Evolutionary conservation across 2,113 vertebrate species (phyloP).

Genomic region (Istiophorus platypterus): DNA sequence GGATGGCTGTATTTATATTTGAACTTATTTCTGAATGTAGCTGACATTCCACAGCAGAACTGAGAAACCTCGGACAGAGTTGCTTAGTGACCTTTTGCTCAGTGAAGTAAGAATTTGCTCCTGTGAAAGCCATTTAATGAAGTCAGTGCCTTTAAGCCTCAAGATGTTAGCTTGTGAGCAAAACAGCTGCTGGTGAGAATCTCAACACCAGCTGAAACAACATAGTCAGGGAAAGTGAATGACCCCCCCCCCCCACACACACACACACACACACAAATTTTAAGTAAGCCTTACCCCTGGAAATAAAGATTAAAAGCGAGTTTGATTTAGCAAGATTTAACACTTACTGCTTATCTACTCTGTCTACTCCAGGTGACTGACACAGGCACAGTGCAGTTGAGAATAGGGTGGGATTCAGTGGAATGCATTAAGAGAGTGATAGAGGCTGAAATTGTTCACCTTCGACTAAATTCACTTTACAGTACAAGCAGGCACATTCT

Average conservation of each 20-base stretch:
- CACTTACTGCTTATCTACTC: not conserved
- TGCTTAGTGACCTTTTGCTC: conserved; percentile 10
- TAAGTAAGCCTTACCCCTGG: not conserved
- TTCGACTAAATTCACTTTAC: not conserved
- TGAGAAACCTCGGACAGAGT: not conserved
- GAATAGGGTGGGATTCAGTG: not conserved
- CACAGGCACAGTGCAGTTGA: conserved; percentile 5
- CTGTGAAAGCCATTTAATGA: conserved; percentile 30
- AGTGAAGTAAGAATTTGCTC: not conserved
- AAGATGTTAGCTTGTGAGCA: conserved; percentile 1
- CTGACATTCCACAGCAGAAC: not conserved
- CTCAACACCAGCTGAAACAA: conserved; percentile 21
- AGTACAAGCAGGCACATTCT: not conserved
- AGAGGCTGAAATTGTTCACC: not conserved
- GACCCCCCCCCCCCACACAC: too few relatives aligned
- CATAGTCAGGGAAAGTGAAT: not conserved
- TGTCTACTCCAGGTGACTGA: conserved; percentile 7
- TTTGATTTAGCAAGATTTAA: not conserved
- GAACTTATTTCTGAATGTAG: conserved; percentile 14
- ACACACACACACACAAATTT: too few relatives aligned
- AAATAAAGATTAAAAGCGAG: conserved; percentile 22
- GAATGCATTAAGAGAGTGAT: conserved; percentile 13
- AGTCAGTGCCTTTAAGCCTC: not conserved
- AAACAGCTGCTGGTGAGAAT: conserved; percentile 21
- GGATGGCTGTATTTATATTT: conserved; percentile 25